These are phyloP conservation scores for Lepeophtheirus salmonis DNA, from an alignment of 1,140 invertebrate species.

Conservation along the genomic window DNA sequence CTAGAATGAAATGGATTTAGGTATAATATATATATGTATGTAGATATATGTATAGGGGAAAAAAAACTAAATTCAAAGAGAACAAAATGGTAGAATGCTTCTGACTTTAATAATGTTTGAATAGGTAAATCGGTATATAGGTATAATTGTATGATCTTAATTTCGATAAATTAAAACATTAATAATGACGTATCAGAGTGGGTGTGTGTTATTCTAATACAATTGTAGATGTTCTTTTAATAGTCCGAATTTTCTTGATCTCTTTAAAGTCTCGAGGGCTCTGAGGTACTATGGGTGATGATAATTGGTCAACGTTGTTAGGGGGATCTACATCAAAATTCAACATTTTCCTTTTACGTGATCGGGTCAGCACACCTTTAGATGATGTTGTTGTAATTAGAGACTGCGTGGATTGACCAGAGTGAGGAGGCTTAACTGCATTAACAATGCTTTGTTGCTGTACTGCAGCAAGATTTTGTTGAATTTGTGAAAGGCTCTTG, in stretches of 20 bases:
- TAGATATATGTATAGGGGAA: too few species aligned
- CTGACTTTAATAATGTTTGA: too few species aligned
- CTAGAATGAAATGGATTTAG: too few species aligned
- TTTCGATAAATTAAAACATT: too few species aligned
- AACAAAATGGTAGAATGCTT: too few species aligned
- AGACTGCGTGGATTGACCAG: neutral
- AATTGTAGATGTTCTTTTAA: neutral
- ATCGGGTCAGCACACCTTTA: constrained; percentile 10
- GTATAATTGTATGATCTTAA: too few species aligned
- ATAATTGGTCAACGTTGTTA: too few species aligned
- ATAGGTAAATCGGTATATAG: too few species aligned
- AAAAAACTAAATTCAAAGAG: too few species aligned
- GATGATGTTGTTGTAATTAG: neutral
- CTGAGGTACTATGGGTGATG: neutral
- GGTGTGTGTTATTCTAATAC: too few species aligned
- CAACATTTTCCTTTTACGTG: constrained; percentile 11
- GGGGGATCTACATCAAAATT: neutral
- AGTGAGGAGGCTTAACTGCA: neutral
- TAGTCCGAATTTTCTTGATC: neutral
- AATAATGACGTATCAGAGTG: too few species aligned
- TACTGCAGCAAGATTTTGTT: neutral
- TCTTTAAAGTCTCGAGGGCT: neutral
- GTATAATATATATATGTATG: too few species aligned
- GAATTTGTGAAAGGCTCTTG: neutral
- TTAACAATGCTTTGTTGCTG: neutral